Conservation (phyloP, 2,888 invertebrate genomes). For the Melitaea athalia region DNA sequence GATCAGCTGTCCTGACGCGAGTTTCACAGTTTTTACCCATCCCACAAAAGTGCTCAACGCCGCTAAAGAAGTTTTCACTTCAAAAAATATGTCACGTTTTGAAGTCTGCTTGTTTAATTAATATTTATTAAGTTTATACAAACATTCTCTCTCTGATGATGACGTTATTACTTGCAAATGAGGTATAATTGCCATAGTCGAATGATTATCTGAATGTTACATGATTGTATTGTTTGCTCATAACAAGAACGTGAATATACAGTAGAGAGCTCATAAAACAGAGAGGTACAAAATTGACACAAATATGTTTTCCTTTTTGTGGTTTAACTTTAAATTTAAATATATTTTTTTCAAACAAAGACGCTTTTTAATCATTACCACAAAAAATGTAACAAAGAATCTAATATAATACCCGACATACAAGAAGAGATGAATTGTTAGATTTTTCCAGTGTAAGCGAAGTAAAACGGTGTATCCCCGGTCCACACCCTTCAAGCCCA, state of each 20-base stretch:
- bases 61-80: no score
- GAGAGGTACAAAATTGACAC: constrained; percentile 27
- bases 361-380: constrained; percentile 40
- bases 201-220: background rate
- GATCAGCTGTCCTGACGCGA: no score
- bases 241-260: constrained; percentile 7
- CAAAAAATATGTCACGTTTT: no score
- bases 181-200: background rate
- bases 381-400: constrained; percentile 35
- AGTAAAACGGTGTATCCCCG: constrained; percentile 54
- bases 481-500: constrained; percentile 63
- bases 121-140: no score
- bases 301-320: constrained; percentile 25
- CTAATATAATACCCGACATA: constrained; percentile 26
- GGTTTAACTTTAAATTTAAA: constrained; percentile 32
- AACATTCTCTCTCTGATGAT: background rate
- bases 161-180: background rate
- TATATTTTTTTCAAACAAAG: constrained; percentile 48
- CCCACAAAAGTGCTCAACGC: no score
- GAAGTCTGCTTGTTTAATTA: no score
- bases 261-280: constrained; percentile 9
- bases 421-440: constrained; percentile 37
- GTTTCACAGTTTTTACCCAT: no score
- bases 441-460: constrained; percentile 28
- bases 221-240: background rate